phyloP scores from a whole-genome alignment of 2,113 vertebrate species.

The Leuciscus idus region DNA sequence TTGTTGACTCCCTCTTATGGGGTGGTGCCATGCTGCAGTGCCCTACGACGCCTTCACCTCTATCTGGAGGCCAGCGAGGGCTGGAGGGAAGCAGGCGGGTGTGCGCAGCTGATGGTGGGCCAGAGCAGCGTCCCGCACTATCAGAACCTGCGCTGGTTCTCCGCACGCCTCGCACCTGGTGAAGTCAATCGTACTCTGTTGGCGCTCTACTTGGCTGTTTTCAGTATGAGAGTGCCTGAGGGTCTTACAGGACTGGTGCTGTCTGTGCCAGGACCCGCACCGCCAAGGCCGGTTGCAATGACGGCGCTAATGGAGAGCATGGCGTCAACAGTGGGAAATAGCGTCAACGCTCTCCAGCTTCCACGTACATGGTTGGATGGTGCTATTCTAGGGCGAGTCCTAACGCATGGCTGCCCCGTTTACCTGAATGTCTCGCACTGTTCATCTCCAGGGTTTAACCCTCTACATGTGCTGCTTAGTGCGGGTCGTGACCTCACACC shows the following conservation, averaged over 20 bases:
- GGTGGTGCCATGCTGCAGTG: conserved; percentile 91
- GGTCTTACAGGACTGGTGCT: conserved; percentile 90
- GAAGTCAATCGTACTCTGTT: conserved; percentile 94
- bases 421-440: conserved; percentile 95
- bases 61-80: conserved; percentile 76
- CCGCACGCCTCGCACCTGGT: conserved; percentile 90
- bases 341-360: conserved; percentile 83
- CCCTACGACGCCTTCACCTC: conserved; percentile 86
- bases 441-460: conserved; percentile 81
- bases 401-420: conserved; percentile 87
- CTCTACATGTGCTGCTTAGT: conserved; percentile 84
- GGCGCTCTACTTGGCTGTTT: conserved; percentile 91
- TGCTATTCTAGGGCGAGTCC: conserved; percentile 82
- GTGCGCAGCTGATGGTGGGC: conserved; percentile 93
- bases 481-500: conserved; percentile 81
- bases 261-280: conserved; percentile 88
- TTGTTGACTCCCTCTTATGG: conserved; percentile 91
- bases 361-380: conserved; percentile 91
- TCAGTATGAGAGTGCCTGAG: conserved; percentile 90
- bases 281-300: conserved; percentile 83
- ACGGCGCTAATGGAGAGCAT: conserved; percentile 88
- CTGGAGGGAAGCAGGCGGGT: conserved; percentile 79
- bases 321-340: conserved; percentile 63
- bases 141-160: conserved; percentile 91
- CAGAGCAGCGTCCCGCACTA: conserved; percentile 98